Conservation (phyloP, 2,888 invertebrate genomes). For the Scaeva pyrastri region DNA sequence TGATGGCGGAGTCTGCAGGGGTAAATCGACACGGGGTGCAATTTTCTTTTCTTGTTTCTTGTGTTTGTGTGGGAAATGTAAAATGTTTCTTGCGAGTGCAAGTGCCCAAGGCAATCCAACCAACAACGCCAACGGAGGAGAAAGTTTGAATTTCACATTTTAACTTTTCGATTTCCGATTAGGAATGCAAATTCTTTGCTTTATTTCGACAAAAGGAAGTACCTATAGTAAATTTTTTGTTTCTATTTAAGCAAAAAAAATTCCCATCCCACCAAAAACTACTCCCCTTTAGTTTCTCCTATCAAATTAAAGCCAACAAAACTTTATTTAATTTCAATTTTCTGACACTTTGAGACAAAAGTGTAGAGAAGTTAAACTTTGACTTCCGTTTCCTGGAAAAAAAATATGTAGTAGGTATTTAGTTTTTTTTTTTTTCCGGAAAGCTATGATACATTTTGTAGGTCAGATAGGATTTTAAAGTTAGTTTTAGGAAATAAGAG, state of each 20-base stretch:
- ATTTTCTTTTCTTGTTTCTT: background rate
- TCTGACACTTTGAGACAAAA: background rate
- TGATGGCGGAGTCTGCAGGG: background rate
- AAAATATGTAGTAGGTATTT: background rate
- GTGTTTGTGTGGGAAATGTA: background rate
- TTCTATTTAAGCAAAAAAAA: background rate
- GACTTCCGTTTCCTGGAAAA: background rate
- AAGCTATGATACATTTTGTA: background rate
- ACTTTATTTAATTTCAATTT: background rate
- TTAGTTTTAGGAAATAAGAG: background rate
- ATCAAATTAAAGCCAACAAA: background rate
- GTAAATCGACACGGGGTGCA: background rate
- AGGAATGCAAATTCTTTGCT: slow-evolving; percentile 28
- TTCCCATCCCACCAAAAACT: background rate
- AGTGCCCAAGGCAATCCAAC: background rate
- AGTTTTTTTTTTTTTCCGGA: background rate
- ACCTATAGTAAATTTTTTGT: slow-evolving; percentile 18
- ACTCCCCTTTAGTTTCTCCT: background rate
- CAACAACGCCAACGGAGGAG: background rate
- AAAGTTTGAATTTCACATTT: slow-evolving; percentile 55
- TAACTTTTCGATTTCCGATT: slow-evolving; percentile 61
- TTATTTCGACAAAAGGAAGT: background rate
- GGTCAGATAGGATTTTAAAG: background rate
- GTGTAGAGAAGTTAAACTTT: background rate
- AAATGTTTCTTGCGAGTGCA: background rate